Conservation (phyloP, 1,140 invertebrate species). For the Drosophila orena region DNA sequence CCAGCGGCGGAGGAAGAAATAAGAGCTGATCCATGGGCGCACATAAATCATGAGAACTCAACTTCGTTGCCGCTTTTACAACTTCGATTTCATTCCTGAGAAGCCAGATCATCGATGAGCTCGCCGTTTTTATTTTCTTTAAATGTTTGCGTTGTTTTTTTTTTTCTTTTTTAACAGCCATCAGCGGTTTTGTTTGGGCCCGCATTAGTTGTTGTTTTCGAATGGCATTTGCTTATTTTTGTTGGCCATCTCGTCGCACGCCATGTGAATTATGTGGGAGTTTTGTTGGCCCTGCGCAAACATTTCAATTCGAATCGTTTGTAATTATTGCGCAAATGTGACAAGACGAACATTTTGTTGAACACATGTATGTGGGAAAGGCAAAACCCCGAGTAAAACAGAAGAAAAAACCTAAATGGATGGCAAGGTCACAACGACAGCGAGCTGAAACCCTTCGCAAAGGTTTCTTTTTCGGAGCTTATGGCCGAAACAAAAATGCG, state of each 20-base stretch:
- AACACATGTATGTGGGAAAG: slow-evolving; percentile 41
- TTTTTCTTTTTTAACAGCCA: slow-evolving; percentile 8
- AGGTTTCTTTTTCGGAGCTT: slow-evolving; percentile 24
- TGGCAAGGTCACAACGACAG: slow-evolving; percentile 42
- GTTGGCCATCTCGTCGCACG: slow-evolving; percentile 35
- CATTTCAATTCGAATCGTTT: slow-evolving; percentile 51
- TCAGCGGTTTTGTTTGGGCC: slow-evolving; percentile 31
- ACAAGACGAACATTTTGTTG: slow-evolving; percentile 47
- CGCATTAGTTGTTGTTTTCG: slow-evolving; percentile 26
- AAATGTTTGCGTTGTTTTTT: slow-evolving; percentile 10
- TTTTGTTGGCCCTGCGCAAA: slow-evolving; percentile 48
- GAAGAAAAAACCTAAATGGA: slow-evolving; percentile 29
- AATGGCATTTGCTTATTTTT: slow-evolving; percentile 15
- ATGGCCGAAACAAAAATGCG: slow-evolving; percentile 37
- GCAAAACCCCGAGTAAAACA: slow-evolving; percentile 20
- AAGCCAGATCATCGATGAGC: slow-evolving; percentile 43
- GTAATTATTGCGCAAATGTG: slow-evolving; percentile 65
- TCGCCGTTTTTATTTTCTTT: slow-evolving; percentile 27
- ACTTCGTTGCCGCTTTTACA: slow-evolving; percentile 20
- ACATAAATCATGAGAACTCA: slow-evolving; percentile 51
- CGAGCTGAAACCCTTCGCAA: slow-evolving; percentile 27
- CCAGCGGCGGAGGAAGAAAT: slow-evolving; percentile 40
- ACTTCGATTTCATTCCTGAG: slow-evolving; percentile 48
- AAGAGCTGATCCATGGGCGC: slow-evolving; percentile 48
- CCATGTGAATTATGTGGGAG: slow-evolving; percentile 62